A percentile compares a stretch with the other conserved stretches of the same genome.
phyloP scores from a whole-genome alignment of 2,113 vertebrate species.

The Melanostigma gelatinosum region DNA sequence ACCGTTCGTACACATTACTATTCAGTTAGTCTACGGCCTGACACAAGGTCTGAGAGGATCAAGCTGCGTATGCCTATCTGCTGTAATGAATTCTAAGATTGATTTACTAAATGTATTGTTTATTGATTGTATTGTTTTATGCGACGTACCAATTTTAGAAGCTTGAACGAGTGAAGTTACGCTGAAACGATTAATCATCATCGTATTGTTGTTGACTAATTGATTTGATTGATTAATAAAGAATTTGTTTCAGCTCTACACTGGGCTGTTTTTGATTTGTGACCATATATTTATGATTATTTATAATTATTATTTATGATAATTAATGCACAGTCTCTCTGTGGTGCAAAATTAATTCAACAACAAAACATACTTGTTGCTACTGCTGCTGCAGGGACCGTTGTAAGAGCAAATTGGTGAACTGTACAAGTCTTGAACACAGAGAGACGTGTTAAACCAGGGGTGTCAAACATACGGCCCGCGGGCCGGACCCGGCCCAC shows the following conservation, averaged over 20 bases:
- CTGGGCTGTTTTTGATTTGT: background rate
- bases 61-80: background rate
- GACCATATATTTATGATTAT: background rate
- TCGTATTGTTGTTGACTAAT: background rate
- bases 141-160: no score
- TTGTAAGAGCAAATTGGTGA: background rate
- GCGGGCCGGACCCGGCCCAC: no score
- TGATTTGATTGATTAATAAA: background rate
- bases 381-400: background rate
- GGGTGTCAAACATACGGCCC: no score
- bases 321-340: background rate
- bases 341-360: background rate
- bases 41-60: background rate
- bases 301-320: background rate
- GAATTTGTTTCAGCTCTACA: background rate
- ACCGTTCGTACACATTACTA: conserved; percentile 2
- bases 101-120: no score
- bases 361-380: background rate
- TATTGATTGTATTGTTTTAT: no score
- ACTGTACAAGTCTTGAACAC: background rate
- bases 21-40: background rate
- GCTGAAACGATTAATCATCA: no score
- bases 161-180: no score
- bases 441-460: no score
- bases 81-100: background rate